Evolutionary conservation across 2,797 vertebrate genomes (phyloP).

Genomic region (Anguilla marmorata): DNA sequence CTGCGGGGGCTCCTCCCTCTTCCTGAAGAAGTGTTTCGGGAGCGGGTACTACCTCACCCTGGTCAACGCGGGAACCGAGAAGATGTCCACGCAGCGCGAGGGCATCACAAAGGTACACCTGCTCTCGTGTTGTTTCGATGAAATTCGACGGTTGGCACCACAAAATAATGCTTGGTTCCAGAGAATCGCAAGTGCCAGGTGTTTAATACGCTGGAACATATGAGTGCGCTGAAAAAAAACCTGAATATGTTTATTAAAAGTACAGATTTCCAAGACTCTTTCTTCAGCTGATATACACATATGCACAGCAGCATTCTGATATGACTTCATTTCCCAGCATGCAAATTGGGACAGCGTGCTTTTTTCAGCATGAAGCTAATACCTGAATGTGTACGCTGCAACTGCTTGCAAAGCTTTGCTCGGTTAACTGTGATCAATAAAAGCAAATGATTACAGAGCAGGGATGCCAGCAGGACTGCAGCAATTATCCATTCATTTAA

Average conservation of each 20-base stretch:
- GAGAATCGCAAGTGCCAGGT: too few relatives aligned
- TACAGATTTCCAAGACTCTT: not conserved
- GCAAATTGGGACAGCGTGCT: slow-evolving; percentile 55
- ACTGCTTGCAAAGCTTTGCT: slow-evolving; percentile 54
- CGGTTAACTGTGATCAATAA: slow-evolving; percentile 68
- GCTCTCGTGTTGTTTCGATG: not conserved
- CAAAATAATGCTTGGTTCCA: not conserved
- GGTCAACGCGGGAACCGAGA: slow-evolving; percentile 73
- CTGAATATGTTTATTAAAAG: too few relatives aligned
- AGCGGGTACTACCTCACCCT: slow-evolving; percentile 96
- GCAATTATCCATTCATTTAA: slow-evolving; percentile 67
- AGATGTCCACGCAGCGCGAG: slow-evolving; percentile 50
- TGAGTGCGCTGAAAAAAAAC: too few relatives aligned
- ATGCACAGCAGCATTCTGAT: not conserved
- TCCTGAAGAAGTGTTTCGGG: slow-evolving; percentile 92
- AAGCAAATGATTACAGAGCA: slow-evolving; percentile 68
- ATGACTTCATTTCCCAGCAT: slow-evolving; percentile 58
- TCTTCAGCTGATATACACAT: not conserved
- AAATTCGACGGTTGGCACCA: not conserved
- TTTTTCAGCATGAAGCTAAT: slow-evolving; percentile 63
- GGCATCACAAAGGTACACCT: slow-evolving; percentile 41
- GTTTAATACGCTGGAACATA: too few relatives aligned
- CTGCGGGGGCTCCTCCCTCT: slow-evolving; percentile 92
- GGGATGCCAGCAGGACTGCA: slow-evolving; percentile 60
- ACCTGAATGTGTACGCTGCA: slow-evolving; percentile 40